Evolutionary conservation across 2,797 vertebrate genomes (phyloP).

Genomic region (Pseudochirops cupreus): DNA sequence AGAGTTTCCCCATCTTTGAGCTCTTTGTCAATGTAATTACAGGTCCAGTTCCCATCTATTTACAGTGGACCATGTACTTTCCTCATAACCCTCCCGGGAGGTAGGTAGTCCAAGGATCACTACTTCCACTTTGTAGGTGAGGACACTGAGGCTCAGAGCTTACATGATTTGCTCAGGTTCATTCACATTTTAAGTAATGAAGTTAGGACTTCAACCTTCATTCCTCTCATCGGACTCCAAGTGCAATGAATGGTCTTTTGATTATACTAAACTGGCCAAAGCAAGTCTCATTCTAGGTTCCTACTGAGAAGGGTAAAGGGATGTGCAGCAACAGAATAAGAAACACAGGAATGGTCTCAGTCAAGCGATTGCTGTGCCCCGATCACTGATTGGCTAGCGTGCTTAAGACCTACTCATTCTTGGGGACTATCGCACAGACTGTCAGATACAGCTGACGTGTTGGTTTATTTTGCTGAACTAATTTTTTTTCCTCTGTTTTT

Average conservation of each 20-base stretch:
- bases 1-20: neutral
- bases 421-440: neutral
- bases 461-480: neutral
- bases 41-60: neutral
- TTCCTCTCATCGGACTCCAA: neutral
- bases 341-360: neutral
- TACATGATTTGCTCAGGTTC: neutral
- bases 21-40: neutral
- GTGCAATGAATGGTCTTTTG: neutral
- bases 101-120: neutral
- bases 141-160: neutral
- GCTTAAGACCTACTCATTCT: neutral
- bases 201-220: neutral
- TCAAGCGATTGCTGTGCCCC: neutral
- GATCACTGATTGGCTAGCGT: neutral
- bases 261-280: neutral
- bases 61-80: neutral
- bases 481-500: neutral
- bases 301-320: neutral
- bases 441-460: neutral
- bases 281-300: neutral
- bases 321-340: neutral
- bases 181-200: neutral
- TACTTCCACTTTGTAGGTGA: neutral
- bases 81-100: neutral